Evolutionary conservation across 2,113 vertebrate species (phyloP).

Genomic region (Gopherus flavomarginatus): DNA sequence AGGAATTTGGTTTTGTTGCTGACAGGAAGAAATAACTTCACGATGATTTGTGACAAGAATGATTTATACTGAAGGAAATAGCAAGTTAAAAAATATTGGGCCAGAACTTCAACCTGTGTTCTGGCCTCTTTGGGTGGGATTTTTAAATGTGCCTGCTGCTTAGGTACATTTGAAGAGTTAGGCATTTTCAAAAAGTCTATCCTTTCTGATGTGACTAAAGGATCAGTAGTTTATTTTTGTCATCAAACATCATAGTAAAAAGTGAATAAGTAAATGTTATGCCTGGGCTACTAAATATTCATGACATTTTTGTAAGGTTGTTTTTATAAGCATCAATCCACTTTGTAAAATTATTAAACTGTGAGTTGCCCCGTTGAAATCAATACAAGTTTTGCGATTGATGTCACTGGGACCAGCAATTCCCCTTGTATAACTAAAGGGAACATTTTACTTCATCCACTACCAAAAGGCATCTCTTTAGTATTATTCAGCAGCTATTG

Average conservation of each 20-base stretch:
- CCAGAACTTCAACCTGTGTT: not conserved
- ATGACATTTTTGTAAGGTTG: rapidly evolving
- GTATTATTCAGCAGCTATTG: not conserved
- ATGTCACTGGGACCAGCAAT: not conserved
- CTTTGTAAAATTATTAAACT: not conserved
- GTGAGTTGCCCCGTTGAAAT: not conserved
- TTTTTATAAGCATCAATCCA: not conserved
- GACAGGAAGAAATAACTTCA: rapidly evolving
- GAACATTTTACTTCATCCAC: not conserved
- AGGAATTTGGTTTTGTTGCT: not conserved
- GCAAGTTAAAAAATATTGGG: not conserved
- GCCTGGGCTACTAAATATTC: not conserved
- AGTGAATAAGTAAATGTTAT: not conserved
- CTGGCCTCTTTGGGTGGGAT: not conserved
- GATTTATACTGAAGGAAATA: not conserved
- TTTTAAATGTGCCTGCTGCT: not conserved
- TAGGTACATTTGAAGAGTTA: not conserved
- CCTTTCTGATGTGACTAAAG: not conserved
- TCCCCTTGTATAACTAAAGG: not conserved
- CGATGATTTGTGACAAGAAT: not conserved
- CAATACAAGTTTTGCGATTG: not conserved
- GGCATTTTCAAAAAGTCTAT: not conserved
- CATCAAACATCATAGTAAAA: not conserved
- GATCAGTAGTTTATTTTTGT: not conserved
- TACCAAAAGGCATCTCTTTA: not conserved